Evolutionary conservation across 1,140 invertebrate species (phyloP).

Genomic region (Drosophila albomicans): DNA sequence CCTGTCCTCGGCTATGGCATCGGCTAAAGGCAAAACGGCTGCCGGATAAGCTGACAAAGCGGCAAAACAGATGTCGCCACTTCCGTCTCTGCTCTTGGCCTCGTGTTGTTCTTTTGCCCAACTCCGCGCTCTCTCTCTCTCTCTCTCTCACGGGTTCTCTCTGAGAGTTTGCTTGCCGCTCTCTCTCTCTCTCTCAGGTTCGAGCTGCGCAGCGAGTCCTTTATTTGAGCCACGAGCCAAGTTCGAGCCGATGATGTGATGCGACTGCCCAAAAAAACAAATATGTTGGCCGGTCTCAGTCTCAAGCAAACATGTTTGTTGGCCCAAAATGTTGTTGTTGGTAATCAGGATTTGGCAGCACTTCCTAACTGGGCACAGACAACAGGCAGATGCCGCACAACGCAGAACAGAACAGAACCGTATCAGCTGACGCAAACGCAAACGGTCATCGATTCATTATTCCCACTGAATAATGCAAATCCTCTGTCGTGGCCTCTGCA

Average conservation of each 20-base stretch:
- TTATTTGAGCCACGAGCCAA: slow-evolving; percentile 26
- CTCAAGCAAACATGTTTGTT: slow-evolving; percentile 59
- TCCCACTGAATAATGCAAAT: slow-evolving; percentile 69
- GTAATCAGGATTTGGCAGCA: slow-evolving; percentile 47
- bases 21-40: slow-evolving; percentile 23
- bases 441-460: slow-evolving; percentile 81
- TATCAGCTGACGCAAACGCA: slow-evolving; percentile 70
- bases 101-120: no score
- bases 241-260: slow-evolving; percentile 58
- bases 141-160: slow-evolving; percentile 19
- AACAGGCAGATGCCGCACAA: slow-evolving; percentile 66
- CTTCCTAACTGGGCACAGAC: slow-evolving; percentile 50
- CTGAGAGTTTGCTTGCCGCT: slow-evolving; percentile 26
- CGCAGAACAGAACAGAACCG: slow-evolving; percentile 18
- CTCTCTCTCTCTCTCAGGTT: slow-evolving; percentile 35
- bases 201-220: slow-evolving; percentile 58
- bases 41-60: slow-evolving; percentile 78
- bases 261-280: slow-evolving; percentile 42
- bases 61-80: slow-evolving; percentile 82
- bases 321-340: slow-evolving; percentile 41
- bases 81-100: slow-evolving; percentile 54
- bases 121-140: slow-evolving; percentile 10
- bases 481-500: slow-evolving; percentile 36
- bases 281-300: slow-evolving; percentile 50
- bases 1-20: slow-evolving; percentile 53